Evolutionary conservation across 2,888 invertebrate genomes (phyloP), one percentile per base, ranked within the genome.

Genomic region (Thereva unica): DNA sequence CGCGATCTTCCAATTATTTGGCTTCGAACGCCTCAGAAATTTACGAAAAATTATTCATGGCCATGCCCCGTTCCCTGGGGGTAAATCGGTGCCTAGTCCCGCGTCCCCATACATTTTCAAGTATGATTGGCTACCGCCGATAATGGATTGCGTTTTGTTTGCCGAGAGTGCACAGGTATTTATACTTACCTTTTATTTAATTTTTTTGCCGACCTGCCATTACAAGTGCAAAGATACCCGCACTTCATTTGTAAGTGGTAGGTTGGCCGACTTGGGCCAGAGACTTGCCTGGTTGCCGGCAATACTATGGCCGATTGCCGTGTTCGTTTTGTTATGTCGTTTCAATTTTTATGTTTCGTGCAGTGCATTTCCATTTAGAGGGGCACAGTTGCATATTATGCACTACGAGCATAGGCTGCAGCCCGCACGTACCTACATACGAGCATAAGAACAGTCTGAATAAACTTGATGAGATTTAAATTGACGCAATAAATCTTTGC

Each of bases 401-500:
- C 42, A 49, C 61, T 47, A 53, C 67, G 56, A 47, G 54, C 47
- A 67, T 47, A 49, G 37, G 38, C 47, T 42, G 41, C 59, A 41
- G 35, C 53, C 44, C 23, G 45, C 47, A 47, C 52, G 41, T 54
- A 38, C 67, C 44, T 54, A 35, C 49, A 23, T 23, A 23, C 23
- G 23, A 23, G 23, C 55, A 12, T 56, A 38, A 37, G 52, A 5
- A 56, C 65, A 55, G 66, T 61, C 68, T 61, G 64, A 68, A 55
- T 67, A 67, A 69, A 69, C 64, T 67, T 69, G 69, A 69, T 69
- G 69, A 67, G 69, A 69, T 69, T 67, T 69, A 69, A 69, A 69
- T 69, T 69, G 66, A 69, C 67, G 55, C 50, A 61, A 66, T 69
- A 69, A 69, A 69, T 69, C 69, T 65, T 64, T 50, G 42, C 41